phyloP scores from a whole-genome alignment of 2,797 vertebrate genomes.

The Schizopygopsis malacanthus region DNA sequence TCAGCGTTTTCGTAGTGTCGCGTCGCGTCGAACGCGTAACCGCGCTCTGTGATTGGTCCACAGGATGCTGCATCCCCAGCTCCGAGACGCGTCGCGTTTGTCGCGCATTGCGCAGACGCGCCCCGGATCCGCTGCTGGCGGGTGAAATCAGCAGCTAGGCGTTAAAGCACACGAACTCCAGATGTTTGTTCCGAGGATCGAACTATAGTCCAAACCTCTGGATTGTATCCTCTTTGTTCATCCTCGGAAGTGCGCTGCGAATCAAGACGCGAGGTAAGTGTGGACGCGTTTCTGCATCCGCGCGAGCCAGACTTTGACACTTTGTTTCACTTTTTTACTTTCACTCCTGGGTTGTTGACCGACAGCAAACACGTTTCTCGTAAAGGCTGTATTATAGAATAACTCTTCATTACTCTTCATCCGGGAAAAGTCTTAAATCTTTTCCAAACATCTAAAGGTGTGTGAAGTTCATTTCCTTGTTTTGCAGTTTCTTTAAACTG shows the following conservation, averaged over 20 bases:
- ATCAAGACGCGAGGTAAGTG: constrained; percentile 9
- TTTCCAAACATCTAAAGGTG: neutral
- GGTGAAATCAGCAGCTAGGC: neutral
- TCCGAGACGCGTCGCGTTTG: neutral
- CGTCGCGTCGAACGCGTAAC: neutral
- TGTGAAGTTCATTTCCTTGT: constrained; percentile 7
- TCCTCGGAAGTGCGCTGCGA: neutral
- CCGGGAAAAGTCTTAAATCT: neutral
- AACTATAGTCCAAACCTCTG: neutral
- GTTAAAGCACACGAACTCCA: neutral
- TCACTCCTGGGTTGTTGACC: neutral
- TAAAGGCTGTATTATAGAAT: neutral
- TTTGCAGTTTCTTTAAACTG: neutral
- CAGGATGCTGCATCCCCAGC: too few relatives aligned
- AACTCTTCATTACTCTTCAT: too few relatives aligned
- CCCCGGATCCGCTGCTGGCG: neutral
- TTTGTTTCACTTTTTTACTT: neutral
- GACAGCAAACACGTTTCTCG: neutral
- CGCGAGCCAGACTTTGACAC: neutral
- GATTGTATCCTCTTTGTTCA: neutral
- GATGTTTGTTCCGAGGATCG: neutral
- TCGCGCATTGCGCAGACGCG: constrained; percentile 10
- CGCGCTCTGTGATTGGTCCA: neutral
- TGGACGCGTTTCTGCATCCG: neutral
- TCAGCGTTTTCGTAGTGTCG: neutral